These are phyloP conservation scores for Riptortus pedestris DNA, from an alignment of 1,140 invertebrate species.

Conservation along the genomic window DNA sequence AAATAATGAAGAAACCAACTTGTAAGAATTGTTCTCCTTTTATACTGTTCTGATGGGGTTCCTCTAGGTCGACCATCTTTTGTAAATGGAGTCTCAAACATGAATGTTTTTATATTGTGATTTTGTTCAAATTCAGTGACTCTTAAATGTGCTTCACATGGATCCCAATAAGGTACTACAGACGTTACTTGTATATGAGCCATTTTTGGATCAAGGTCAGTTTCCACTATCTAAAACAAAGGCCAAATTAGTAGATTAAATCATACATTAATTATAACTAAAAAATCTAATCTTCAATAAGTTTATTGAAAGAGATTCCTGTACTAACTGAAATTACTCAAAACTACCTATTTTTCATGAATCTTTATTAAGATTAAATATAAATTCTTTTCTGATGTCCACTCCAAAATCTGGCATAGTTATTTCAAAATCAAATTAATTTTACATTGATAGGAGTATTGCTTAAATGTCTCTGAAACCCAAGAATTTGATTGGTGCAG, in stretches of 20 bases:
- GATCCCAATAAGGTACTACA: slow-evolving; percentile 67
- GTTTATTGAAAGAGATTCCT: no score
- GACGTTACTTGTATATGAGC: slow-evolving; percentile 89
- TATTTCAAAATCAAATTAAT: no score
- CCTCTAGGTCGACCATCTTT: slow-evolving; percentile 64
- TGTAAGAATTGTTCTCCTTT: slow-evolving; percentile 72
- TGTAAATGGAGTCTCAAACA: slow-evolving; percentile 89
- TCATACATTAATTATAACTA: slow-evolving; percentile 17
- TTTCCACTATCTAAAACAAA: slow-evolving; percentile 55
- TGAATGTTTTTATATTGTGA: slow-evolving; percentile 76
- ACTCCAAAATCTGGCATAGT: no score
- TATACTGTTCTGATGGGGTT: slow-evolving; percentile 76
- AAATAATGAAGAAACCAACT: slow-evolving; percentile 42
- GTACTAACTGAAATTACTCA: no score
- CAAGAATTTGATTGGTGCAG: no score
- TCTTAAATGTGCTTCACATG: slow-evolving; percentile 49
- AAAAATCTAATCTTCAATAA: background rate
- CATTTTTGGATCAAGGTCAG: slow-evolving; percentile 66
- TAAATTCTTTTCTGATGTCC: no score
- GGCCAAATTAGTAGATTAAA: background rate
- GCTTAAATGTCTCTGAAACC: no score
- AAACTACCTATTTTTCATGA: no score
- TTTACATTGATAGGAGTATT: no score
- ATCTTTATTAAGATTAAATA: no score
- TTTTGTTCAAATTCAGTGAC: slow-evolving; percentile 74